Evolutionary conservation across 2,797 vertebrate genomes (phyloP).

Genomic region (Enteromius paludinosus): DNA sequence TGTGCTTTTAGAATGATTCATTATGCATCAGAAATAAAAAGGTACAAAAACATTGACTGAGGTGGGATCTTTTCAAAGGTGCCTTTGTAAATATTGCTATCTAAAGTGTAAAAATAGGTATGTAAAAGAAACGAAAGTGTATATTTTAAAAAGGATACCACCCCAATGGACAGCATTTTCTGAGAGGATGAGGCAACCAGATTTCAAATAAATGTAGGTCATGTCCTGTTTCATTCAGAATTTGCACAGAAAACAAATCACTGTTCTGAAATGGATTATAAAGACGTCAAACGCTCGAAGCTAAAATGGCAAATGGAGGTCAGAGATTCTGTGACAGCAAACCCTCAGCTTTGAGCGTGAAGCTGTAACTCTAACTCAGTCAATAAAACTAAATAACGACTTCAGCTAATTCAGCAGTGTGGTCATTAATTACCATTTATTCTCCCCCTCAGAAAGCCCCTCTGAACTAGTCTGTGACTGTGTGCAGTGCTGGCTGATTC

Average conservation of each 20-base stretch:
- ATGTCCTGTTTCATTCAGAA: neutral
- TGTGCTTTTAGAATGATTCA: neutral
- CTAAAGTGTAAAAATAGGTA: neutral
- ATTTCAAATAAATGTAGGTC: neutral
- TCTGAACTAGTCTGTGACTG: neutral
- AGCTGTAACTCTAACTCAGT: neutral
- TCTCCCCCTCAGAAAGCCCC: neutral
- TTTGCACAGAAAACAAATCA: slow-evolving; percentile 1
- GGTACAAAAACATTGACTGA: neutral
- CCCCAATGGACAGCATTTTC: neutral
- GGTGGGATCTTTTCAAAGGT: neutral
- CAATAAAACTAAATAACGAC: neutral
- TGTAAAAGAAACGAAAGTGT: neutral
- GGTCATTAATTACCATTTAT: neutral
- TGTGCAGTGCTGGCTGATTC: slow-evolving; percentile 9
- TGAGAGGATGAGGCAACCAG: neutral
- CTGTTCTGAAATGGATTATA: neutral
- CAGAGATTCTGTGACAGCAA: neutral
- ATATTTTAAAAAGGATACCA: neutral
- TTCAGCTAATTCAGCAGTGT: neutral
- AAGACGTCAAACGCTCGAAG: neutral
- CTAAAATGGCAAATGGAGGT: neutral
- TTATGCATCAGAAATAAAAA: neutral
- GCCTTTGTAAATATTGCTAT: neutral
- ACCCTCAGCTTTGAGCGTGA: neutral